Evolutionary conservation across 2,888 invertebrate species (phyloP).

Genomic region (Arge pagana): DNA sequence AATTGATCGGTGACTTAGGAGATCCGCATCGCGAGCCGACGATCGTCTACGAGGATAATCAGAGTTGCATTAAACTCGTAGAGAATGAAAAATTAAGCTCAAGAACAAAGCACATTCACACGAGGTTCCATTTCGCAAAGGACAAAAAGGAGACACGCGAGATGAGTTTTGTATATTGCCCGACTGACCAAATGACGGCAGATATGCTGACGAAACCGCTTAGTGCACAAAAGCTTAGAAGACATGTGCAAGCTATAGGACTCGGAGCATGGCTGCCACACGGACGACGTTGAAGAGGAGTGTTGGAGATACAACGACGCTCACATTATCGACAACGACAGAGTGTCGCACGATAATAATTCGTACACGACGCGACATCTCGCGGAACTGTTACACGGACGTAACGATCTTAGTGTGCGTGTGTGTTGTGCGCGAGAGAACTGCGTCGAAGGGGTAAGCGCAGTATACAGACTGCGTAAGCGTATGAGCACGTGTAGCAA

Average conservation of each 20-base stretch:
- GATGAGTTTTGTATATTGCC: slow-evolving; percentile 27
- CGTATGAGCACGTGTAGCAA: no score
- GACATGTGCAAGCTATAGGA: no score
- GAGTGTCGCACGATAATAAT: no score
- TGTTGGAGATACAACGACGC: no score
- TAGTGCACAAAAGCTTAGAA: slow-evolving; percentile 21
- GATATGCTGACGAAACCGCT: slow-evolving; percentile 33
- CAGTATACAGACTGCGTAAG: no score
- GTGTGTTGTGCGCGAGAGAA: no score
- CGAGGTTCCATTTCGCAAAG: slow-evolving; percentile 19
- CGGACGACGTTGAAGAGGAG: slow-evolving; percentile 9
- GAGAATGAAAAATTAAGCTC: slow-evolving; percentile 12
- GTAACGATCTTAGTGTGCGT: no score
- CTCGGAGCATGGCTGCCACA: no score
- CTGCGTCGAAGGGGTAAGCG: no score
- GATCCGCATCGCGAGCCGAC: slow-evolving; percentile 14
- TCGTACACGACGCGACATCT: no score
- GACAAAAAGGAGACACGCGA: slow-evolving; percentile 20
- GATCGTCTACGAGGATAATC: slow-evolving; percentile 24
- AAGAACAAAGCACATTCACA: slow-evolving; percentile 25
- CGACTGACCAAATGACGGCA: slow-evolving; percentile 29
- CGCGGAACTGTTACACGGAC: no score
- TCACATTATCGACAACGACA: no score
- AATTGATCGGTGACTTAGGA: slow-evolving; percentile 7
- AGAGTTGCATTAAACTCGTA: slow-evolving; percentile 22